phyloP scores from a whole-genome alignment of 2,888 invertebrate species.

The Prenolepis imparis region DNA sequence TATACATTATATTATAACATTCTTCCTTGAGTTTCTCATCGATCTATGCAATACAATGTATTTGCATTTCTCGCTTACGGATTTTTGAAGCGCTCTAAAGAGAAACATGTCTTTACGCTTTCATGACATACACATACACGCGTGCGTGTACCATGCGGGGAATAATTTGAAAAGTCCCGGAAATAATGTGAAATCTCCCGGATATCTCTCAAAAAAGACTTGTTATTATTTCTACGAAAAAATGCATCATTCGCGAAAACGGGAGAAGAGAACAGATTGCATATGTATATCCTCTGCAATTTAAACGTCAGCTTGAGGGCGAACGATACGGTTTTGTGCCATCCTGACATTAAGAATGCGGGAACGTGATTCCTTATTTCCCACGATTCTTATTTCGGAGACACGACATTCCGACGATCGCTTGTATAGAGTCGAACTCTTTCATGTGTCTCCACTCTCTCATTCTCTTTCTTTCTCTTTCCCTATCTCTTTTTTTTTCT shows the following conservation, averaged over 20 bases:
- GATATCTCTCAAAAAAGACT: neutral
- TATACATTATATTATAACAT: neutral
- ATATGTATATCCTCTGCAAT: slow-evolving; percentile 27
- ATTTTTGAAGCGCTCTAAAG: neutral
- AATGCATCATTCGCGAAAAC: slow-evolving; percentile 10
- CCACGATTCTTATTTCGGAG: slow-evolving; percentile 70
- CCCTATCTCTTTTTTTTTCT: neutral
- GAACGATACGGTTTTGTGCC: slow-evolving; percentile 57
- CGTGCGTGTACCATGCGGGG: neutral
- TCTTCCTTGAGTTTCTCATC: neutral
- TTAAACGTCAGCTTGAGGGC: slow-evolving; percentile 64
- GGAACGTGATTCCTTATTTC: slow-evolving; percentile 73
- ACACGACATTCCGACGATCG: slow-evolving; percentile 51
- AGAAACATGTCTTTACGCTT: slow-evolving; percentile 18
- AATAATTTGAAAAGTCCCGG: slow-evolving; percentile 37
- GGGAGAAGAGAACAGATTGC: slow-evolving; percentile 16
- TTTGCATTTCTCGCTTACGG: slow-evolving; percentile 1
- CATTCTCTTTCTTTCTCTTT: neutral
- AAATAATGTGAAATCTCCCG: slow-evolving; percentile 31
- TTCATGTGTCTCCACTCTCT: neutral
- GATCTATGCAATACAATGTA: neutral
- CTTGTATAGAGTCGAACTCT: slow-evolving; percentile 39
- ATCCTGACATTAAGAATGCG: slow-evolving; percentile 61
- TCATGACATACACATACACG: neutral
- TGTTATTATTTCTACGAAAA: slow-evolving; percentile 25